Evolutionary conservation across 2,888 invertebrate genomes (phyloP).

Genomic region (Tenodera sinensis): DNA sequence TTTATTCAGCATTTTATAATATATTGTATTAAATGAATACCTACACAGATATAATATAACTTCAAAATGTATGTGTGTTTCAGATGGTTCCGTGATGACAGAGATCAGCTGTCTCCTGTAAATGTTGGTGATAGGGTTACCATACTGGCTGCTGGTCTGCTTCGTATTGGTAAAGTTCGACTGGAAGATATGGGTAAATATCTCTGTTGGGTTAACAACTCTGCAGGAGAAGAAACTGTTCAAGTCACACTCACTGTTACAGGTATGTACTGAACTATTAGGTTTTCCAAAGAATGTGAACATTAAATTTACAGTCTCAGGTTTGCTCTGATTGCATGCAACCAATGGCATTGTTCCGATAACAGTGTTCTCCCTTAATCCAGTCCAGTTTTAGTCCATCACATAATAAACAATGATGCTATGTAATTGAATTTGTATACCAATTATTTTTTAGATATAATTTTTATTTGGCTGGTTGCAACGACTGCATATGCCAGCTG

Average conservation of each 20-base stretch:
- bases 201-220: constrained; percentile 87
- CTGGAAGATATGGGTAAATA: constrained; percentile 82
- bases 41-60: background rate
- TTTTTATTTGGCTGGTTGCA: too few relatives aligned
- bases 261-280: constrained; percentile 48
- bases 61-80: background rate
- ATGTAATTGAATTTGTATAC: too few relatives aligned
- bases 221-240: constrained; percentile 77
- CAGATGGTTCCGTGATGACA: constrained; percentile 74
- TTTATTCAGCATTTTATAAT: too few relatives aligned
- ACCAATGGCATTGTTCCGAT: too few relatives aligned
- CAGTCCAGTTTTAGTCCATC: too few relatives aligned
- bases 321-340: background rate
- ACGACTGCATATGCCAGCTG: too few relatives aligned
- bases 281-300: too few relatives aligned
- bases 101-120: constrained; percentile 65
- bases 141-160: constrained; percentile 60
- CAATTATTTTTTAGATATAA: too few relatives aligned
- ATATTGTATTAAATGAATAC: background rate
- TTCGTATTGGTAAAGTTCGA: constrained; percentile 63
- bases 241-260: constrained; percentile 74
- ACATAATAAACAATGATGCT: too few relatives aligned
- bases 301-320: too few relatives aligned
- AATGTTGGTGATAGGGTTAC: constrained; percentile 61
- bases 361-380: too few relatives aligned